Evolutionary conservation across 2,888 invertebrate species (phyloP).

Genomic region (Meandrusa payeni): DNA sequence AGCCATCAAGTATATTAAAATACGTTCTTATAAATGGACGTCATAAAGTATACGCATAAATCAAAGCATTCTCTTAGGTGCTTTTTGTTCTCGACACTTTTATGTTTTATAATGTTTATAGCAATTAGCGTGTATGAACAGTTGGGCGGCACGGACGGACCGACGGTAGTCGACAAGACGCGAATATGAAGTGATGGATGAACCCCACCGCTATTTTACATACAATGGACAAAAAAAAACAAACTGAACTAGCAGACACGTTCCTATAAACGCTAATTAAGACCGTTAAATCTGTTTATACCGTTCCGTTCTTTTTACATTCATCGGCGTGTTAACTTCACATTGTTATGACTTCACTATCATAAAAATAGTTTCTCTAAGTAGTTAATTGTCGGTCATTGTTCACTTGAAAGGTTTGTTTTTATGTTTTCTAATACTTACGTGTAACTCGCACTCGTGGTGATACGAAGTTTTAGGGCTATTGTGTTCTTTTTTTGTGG

Average conservation of each 20-base stretch:
- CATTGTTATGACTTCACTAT: conserved; percentile 52
- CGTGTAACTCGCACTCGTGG: too few relatives aligned
- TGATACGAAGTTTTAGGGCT: too few relatives aligned
- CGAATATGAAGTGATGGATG: conserved; percentile 78
- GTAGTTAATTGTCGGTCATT: conserved; percentile 10
- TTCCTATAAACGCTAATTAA: conserved; percentile 73
- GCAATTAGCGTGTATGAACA: conserved; percentile 54
- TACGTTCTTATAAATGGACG: too few relatives aligned
- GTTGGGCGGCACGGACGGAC: conserved; percentile 33
- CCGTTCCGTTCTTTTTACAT: conserved; percentile 43
- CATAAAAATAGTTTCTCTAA: conserved; percentile 20
- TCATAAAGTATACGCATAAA: neutral
- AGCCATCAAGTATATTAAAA: too few relatives aligned
- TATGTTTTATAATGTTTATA: conserved; percentile 35
- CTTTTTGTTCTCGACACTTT: neutral
- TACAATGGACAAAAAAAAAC: conserved; percentile 73
- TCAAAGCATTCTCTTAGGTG: neutral
- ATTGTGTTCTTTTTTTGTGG: too few relatives aligned
- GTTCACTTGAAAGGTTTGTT: conserved; percentile 1
- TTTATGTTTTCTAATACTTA: conserved; percentile 1
- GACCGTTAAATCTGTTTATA: conserved; percentile 61
- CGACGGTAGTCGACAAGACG: conserved; percentile 55
- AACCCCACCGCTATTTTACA: conserved; percentile 66
- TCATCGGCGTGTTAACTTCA: conserved; percentile 37
- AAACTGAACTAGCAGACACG: conserved; percentile 51